Evolutionary conservation across 2,888 invertebrate species (phyloP).

Genomic region (Tiliacea aurago): DNA sequence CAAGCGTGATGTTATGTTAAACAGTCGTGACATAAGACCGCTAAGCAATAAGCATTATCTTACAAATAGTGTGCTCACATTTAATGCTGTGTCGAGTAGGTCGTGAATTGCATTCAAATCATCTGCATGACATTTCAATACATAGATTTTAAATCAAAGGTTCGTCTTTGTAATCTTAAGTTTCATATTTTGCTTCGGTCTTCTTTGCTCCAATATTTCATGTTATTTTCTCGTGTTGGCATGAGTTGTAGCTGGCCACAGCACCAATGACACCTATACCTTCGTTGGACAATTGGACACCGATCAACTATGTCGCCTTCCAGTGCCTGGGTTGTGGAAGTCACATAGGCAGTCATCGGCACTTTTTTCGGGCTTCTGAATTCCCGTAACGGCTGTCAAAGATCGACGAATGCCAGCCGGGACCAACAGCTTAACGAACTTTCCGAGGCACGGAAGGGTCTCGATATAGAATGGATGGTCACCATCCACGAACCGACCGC

Average conservation of each 20-base stretch:
- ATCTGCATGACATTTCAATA: constrained; percentile 21
- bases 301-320: no score
- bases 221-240: background rate
- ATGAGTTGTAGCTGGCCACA: background rate
- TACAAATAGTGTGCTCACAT: constrained; percentile 19
- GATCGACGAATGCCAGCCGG: no score
- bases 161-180: constrained; percentile 2
- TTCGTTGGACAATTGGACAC: no score
- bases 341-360: no score
- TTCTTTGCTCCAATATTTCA: background rate
- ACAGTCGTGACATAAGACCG: constrained; percentile 35
- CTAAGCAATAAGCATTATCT: constrained; percentile 33
- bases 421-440: no score
- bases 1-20: background rate
- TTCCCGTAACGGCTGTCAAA: no score
- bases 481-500: no score
- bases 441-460: no score
- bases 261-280: no score
- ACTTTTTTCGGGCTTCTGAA: no score
- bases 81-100: constrained; percentile 24
- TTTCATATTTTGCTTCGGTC: background rate
- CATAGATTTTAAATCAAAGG: constrained; percentile 10
- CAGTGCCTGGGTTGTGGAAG: no score
- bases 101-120: constrained; percentile 38
- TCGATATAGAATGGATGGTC: no score